Percentiles rank a stretch among this genome's conserved stretches.
Conservation (phyloP, 1,140 invertebrate species). For the Propsilocerus akamusi region DNA sequence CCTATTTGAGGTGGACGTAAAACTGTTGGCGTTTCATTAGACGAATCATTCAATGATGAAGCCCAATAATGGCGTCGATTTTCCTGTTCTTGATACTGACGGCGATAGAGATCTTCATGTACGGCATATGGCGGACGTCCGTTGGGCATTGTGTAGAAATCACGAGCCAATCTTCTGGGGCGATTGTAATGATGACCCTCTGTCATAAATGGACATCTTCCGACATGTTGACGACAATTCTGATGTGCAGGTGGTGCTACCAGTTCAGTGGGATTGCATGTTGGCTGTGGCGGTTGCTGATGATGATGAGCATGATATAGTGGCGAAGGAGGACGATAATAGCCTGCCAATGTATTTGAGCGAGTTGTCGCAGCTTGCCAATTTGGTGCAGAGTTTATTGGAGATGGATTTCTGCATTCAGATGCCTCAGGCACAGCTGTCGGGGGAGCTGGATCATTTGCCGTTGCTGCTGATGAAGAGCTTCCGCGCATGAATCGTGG, state of each 20-base stretch:
- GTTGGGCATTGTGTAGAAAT: background rate
- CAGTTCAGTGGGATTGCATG: background rate
- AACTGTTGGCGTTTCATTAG: background rate
- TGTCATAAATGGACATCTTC: background rate
- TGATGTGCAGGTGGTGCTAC: background rate
- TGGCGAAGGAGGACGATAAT: no score
- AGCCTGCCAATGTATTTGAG: no score
- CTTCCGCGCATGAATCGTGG: background rate
- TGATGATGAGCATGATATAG: no score
- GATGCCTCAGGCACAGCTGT: no score
- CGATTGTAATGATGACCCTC: conserved; percentile 1
- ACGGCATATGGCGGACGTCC: conserved; percentile 42
- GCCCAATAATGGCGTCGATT: conserved; percentile 4
- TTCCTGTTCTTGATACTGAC: conserved; percentile 47
- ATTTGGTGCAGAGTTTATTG: no score
- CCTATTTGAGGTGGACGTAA: conserved; percentile 20
- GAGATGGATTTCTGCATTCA: no score
- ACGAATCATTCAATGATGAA: background rate
- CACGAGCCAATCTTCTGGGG: background rate
- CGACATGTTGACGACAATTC: background rate
- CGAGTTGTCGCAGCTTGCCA: no score
- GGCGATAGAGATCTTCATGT: conserved; percentile 51
- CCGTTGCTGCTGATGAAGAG: background rate
- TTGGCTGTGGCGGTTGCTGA: no score
- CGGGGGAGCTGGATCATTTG: background rate